A percentile compares a stretch with the other conserved stretches of the same genome.
Evolutionary conservation across 1,140 invertebrate genomes (phyloP).

Genomic region (Drosophila erecta): DNA sequence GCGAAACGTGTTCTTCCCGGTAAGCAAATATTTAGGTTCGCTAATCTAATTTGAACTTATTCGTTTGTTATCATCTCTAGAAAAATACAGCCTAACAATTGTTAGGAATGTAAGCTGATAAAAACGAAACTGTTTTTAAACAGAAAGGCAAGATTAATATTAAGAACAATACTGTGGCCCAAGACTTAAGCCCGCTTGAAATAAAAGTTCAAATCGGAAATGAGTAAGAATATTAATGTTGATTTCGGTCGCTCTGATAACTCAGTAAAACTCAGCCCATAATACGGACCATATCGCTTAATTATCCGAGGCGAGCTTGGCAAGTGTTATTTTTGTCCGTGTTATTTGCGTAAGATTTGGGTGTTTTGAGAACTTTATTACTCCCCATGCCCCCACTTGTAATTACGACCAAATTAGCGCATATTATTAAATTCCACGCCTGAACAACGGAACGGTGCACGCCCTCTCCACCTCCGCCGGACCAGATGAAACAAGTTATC

Average conservation of each 20-base stretch:
- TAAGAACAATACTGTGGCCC: too few relatives aligned
- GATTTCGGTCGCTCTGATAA: too few relatives aligned
- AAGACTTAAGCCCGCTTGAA: too few relatives aligned
- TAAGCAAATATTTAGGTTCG: not conserved
- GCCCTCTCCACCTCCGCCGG: conserved; percentile 2
- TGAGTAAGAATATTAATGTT: too few relatives aligned
- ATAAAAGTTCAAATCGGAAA: too few relatives aligned
- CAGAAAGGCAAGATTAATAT: too few relatives aligned
- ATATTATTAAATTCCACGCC: conserved; percentile 22
- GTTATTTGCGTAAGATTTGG: not conserved
- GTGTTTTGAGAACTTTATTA: not conserved
- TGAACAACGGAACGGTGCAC: conserved; percentile 32
- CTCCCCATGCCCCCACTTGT: conserved; percentile 1
- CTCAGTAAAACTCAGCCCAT: too few relatives aligned
- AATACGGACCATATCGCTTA: conserved; percentile 2
- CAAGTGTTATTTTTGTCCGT: conserved; percentile 6
- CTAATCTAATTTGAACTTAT: not conserved
- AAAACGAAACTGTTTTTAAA: too few relatives aligned
- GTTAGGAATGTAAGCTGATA: too few relatives aligned
- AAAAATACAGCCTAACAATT: too few relatives aligned
- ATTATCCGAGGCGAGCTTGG: not conserved
- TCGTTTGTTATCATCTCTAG: not conserved
- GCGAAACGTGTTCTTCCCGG: not conserved
- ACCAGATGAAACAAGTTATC: conserved; percentile 30
- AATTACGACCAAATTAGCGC: conserved; percentile 43